Base-by-base conservation (phyloP, 2,113 vertebrate genomes). In the Glaucidium brasilianum region DNA sequence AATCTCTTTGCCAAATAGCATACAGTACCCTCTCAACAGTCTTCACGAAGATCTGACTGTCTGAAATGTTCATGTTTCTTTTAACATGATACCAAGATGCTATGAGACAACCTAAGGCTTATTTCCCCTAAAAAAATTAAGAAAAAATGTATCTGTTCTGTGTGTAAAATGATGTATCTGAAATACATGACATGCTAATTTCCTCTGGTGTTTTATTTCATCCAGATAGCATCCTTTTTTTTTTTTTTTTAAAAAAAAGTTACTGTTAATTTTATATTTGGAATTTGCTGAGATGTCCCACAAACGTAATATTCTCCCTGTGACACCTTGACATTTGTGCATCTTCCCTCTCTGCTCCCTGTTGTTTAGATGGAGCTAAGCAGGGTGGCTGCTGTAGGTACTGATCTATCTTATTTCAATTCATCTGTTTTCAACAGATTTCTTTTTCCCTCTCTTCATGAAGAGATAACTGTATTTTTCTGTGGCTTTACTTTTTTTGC, bases 1-100 rank as follows among this genome's bases (percentile, higher is more conserved):
- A 90, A 63, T 71, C 58, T 92, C 74, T 88, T 92, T 91, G 83
- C 88, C 86, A 94, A 92, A 69, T 27, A 73, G 25, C 39, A 66
- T 52, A 64, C 43, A 63, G 62, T n/a, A 22, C n/a, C n/a, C 25
- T 76, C 73, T 87, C 67, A 96, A 79, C 66, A 85, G 41, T 21
- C 37, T 85, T 80, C 74, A 37, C 59, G 68, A 84, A 88, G 71
- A 77, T 74, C 91, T 77, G 50, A 35, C 74, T 92, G 43, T 69
- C 73, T 94, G 90, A 96, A 89, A 43, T 12, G 37, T 41, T 85
- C 45, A 32, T 3, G 2, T 69, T 92, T 90, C 58, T 85, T 91
- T 66, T 93, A 81, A 90, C 77, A 16, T 15, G 75, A 49, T 50
- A 85, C 58, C 71, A 90, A 79, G 80, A 68, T 0, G 16, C 62